Base-by-base conservation (phyloP, 1,140 invertebrate genomes). In the Zaprionus camerounensis region DNA sequence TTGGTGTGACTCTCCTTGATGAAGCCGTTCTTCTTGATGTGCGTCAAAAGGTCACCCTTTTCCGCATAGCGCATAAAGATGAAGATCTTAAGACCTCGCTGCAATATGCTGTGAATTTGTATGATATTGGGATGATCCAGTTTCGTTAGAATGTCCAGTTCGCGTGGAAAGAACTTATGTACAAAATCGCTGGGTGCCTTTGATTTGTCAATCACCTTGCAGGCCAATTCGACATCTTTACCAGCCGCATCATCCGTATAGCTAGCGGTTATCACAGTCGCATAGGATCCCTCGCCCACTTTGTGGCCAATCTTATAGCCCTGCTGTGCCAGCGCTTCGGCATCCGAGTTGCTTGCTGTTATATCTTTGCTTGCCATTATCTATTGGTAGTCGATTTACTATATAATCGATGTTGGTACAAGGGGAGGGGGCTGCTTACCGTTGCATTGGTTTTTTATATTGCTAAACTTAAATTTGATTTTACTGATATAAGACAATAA, bases 51-150 rank as follows among this genome's bases (percentile, higher is more conserved):
- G 92, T 98, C 97, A 1, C 97, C 97, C 71, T 97, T 96, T 71
- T 96, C 96, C 2, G 97, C 97, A 90, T 95, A 96, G 46, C 96
- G 95, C 97, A 98, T 98, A 81, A 98, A 97, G 78, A 98, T 97
- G 87, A 97, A 97, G 2, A 97, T 95, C 76, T 95, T 94, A 5
- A 95, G 95, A 1, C 96, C 96, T 63, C 96, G 94, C 81, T 97
- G 96, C 22, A 97, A 91, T 46, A 97, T 97, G 84, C 96, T 97
- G 87, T 97, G 97, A 1, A 98, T 96, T 94, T 97, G 96, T 78
- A 98, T 96, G 12, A 98, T 97, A 92, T 98, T 96, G 0, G 96
- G 96, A 94, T 98, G 97, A 86, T 97, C 95, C 53, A 98, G 96
- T 92, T 96, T 96, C 3, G 96, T 97, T 77, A 98, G 93, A 74